Percentiles rank a stretch among this genome's conserved stretches.
phyloP scores from a whole-genome alignment of 2,888 invertebrate species.

The Phyllotreta striolata region DNA sequence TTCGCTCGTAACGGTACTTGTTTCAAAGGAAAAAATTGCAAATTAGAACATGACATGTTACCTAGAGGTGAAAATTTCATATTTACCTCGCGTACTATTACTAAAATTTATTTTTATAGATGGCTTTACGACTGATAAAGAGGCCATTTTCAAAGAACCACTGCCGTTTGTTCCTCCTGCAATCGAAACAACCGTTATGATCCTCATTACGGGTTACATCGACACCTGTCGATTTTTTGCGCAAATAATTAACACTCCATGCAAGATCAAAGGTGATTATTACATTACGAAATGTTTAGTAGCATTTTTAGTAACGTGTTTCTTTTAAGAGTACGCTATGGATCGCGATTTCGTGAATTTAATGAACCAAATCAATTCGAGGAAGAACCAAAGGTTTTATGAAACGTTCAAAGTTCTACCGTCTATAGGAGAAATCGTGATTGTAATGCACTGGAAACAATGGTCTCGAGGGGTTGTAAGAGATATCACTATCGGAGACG shows the following conservation, averaged over 20 bases:
- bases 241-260: conserved; percentile 41
- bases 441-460: conserved; percentile 45
- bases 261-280: conserved; percentile 37
- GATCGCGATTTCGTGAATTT: conserved; percentile 40
- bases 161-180: conserved; percentile 41
- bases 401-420: conserved; percentile 47
- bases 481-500: conserved; percentile 29
- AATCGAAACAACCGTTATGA: conserved; percentile 35
- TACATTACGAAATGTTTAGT: conserved; percentile 2
- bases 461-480: conserved; percentile 48
- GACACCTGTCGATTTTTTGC: conserved; percentile 46
- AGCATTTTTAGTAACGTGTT: background rate
- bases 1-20: conserved; percentile 50
- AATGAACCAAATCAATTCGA: conserved; percentile 42
- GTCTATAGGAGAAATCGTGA: conserved; percentile 48
- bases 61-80: conserved; percentile 44
- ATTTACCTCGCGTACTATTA: background rate
- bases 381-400: conserved; percentile 39
- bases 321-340: conserved; percentile 36
- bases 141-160: conserved; percentile 39
- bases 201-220: conserved; percentile 47
- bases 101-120: conserved; percentile 39
- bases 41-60: conserved; percentile 48
- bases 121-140: conserved; percentile 51
- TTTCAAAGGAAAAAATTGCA: conserved; percentile 51